These are phyloP conservation scores for Tetropium fuscum DNA, from an alignment of 2,888 invertebrate genomes.

Conservation along the genomic window DNA sequence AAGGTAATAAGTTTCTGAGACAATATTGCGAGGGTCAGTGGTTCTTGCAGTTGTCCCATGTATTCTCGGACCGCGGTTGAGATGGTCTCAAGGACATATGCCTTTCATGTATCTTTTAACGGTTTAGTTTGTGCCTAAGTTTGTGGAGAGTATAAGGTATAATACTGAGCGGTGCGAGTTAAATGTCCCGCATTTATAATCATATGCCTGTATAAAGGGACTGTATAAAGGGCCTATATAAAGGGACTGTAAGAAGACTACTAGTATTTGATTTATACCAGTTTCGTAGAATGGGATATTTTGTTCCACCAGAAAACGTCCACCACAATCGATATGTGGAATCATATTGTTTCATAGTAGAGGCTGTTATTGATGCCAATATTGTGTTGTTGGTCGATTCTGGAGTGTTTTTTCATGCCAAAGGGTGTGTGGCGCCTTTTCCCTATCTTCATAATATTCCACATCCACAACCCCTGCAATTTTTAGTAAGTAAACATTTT, in stretches of 20 bases:
- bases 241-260: conserved; percentile 1
- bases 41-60: conserved; percentile 39
- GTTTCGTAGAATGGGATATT: neutral
- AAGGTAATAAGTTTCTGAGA: conserved; percentile 44
- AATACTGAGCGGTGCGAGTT: conserved; percentile 1
- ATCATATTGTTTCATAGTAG: neutral
- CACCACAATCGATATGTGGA: neutral
- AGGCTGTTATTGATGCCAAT: neutral
- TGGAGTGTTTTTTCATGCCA: neutral
- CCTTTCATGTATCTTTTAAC: conserved; percentile 36
- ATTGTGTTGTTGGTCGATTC: neutral
- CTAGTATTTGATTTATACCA: no score
- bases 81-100: conserved; percentile 38
- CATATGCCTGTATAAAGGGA: neutral
- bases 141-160: neutral
- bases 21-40: conserved; percentile 9
- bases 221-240: neutral
- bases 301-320: neutral
- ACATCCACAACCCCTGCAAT: neutral
- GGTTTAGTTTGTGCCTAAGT: neutral
- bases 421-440: no score
- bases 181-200: neutral
- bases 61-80: conserved; percentile 34
- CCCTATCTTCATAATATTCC: no score
- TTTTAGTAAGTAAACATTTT: no score